Percentiles rank a stretch among this genome's conserved stretches.
phyloP scores from a whole-genome alignment of 2,888 invertebrate species.

The Marronus borbonicus region DNA sequence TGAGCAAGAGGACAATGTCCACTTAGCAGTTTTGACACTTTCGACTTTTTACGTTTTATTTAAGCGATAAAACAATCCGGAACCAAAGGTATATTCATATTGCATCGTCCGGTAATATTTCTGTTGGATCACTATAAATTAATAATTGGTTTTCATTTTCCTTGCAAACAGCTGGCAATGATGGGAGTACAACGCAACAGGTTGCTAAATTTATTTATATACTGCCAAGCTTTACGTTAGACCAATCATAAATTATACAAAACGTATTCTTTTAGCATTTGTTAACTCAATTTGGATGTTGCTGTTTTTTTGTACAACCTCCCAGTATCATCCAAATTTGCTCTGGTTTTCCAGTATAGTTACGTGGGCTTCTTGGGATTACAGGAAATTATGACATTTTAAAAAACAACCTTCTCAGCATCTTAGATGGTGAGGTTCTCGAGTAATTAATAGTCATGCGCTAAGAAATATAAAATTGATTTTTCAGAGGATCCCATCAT shows the following conservation, averaged over 20 bases:
- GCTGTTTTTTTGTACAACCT: constrained; percentile 77
- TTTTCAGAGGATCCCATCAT: no score
- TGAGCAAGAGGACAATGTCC: no score
- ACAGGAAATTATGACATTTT: constrained; percentile 88
- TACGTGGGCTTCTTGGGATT: constrained; percentile 71
- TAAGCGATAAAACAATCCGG: no score
- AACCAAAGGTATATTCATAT: constrained; percentile 51
- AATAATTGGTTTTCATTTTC: constrained; percentile 92
- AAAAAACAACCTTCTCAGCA: no score
- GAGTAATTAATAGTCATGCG: no score
- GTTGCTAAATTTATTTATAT: constrained; percentile 94
- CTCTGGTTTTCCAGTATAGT: constrained; percentile 78
- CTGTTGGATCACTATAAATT: constrained; percentile 95
- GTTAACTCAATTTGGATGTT: constrained; percentile 85
- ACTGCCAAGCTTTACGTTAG: constrained; percentile 86
- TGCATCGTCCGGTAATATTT: constrained; percentile 74
- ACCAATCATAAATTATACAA: constrained; percentile 82
- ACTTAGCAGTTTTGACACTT: no score
- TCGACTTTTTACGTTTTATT: no score
- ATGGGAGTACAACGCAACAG: constrained; percentile 95
- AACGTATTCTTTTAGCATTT: constrained; percentile 89
- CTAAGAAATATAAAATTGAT: no score
- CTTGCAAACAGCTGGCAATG: constrained; percentile 90
- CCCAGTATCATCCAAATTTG: constrained; percentile 86
- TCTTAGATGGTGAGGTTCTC: no score